Percentiles rank a stretch among this genome's conserved stretches.
Conservation (phyloP, 2,888 invertebrate genomes). For the Amiota minor region DNA sequence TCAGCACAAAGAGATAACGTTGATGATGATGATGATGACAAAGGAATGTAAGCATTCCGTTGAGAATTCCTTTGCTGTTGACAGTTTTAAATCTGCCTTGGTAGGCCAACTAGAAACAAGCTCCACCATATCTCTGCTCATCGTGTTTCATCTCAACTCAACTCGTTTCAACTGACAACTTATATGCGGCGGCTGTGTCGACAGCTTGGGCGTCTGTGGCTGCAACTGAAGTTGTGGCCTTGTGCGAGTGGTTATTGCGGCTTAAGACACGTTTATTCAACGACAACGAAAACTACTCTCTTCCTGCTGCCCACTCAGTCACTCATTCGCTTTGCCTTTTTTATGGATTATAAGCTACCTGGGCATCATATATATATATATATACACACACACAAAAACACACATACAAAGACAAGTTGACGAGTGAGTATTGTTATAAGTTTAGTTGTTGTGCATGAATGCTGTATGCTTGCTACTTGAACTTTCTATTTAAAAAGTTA, state of each 20-base stretch:
- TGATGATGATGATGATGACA: neutral
- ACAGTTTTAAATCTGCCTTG: constrained; percentile 22
- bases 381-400: constrained; percentile 23
- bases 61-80: constrained; percentile 26
- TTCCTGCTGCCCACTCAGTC: neutral
- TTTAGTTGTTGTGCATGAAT: neutral
- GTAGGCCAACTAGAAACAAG: neutral
- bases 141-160: neutral
- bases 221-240: neutral
- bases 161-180: neutral
- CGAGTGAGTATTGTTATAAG: neutral
- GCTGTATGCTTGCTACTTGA: constrained; percentile 25
- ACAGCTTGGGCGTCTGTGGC: neutral
- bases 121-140: no score
- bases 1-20: neutral
- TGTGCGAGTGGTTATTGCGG: constrained; percentile 9
- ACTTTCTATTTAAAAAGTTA: constrained; percentile 33
- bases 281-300: no score
- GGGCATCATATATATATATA: neutral
- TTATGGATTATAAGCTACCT: neutral
- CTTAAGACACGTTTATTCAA: constrained; percentile 18
- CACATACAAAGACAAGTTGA: constrained; percentile 8
- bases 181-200: neutral
- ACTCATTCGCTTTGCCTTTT: neutral
- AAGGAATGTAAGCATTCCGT: constrained; percentile 16